Evolutionary conservation across 2,797 vertebrate genomes (phyloP), one percentile per base, ranked within the genome.

Genomic region (Mico argentatus): DNA sequence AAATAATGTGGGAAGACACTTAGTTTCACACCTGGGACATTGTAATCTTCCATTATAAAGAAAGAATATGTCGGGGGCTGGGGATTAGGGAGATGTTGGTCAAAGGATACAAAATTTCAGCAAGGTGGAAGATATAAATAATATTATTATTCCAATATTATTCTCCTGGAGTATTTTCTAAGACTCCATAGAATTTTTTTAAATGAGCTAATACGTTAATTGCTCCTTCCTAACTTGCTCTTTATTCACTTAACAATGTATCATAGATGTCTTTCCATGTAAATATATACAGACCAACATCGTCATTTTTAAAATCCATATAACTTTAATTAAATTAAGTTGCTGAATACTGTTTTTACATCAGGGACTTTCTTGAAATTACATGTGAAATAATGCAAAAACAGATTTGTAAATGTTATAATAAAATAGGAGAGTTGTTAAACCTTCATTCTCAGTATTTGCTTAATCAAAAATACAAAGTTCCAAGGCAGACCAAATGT

Each of bases 211-310:
- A 80, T 55, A 81, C 2, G 76, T 90, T 80, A 87, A 61, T 91
- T 88, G 1, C 27, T 84, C 2, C 88, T 94, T 70, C 44, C 13
- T 90, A 59, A 82, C 30, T 13, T 92, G 30, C 6, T 96, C 4
- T 90, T 92, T 92, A 90, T 52, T 93, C 55, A 70, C 22, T 89
- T 81, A 93, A 46, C 10, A 93, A 80, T 76, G 73, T 67, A 77
- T 75, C 14, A 81, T 39, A 82, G 55, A 48, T 61, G 39, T 81
- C 15, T 94, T 96, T 61, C n/a, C 48, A 52, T 75, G 2, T 95
- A 87, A 92, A 76, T 73, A 61, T 39, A 90, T 88, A 67, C 7
- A 96, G 55, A 92, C 61, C 4, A 83, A 59, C 15, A 77, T 87
- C 39, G n/a, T 75, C 77, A 50, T 86, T 79, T 79, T 79, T 88